Percentiles rank a stretch among this genome's conserved stretches.
Evolutionary conservation across 1,140 invertebrate species (phyloP).

Genomic region (Acyrthosiphon pisum): DNA sequence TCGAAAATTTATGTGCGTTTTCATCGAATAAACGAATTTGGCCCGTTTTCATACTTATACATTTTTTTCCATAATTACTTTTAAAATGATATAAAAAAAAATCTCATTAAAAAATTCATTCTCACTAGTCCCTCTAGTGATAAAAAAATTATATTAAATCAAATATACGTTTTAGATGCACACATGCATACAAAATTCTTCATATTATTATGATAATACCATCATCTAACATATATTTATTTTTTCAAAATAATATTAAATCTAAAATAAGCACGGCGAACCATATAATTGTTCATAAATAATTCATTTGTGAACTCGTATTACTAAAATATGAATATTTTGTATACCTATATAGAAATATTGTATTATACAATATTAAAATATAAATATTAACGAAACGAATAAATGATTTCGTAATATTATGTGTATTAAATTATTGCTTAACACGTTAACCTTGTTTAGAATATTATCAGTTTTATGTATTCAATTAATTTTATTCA

Average conservation of each 20-base stretch:
- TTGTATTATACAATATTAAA: background rate
- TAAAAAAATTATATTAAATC: background rate
- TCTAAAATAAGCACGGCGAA: background rate
- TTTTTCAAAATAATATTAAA: conserved; percentile 7
- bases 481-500: background rate
- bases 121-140: background rate
- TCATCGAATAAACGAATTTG: background rate
- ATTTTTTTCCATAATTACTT: background rate
- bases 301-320: background rate
- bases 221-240: background rate
- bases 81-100: background rate
- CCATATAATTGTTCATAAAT: conserved; percentile 18
- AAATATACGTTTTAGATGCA: background rate
- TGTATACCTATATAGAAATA: background rate
- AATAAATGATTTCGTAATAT: background rate
- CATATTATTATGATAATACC: background rate
- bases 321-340: background rate
- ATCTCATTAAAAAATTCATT: background rate
- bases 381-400: background rate
- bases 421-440: background rate
- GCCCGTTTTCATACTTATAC: background rate
- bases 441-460: conserved; percentile 23
- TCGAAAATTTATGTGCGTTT: background rate
- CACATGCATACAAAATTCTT: background rate
- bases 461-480: background rate